A percentile compares a stretch with the other conserved stretches of the same genome.
Conservation (phyloP, 1,140 invertebrate genomes). For the Drosophila ohnishii region DNA sequence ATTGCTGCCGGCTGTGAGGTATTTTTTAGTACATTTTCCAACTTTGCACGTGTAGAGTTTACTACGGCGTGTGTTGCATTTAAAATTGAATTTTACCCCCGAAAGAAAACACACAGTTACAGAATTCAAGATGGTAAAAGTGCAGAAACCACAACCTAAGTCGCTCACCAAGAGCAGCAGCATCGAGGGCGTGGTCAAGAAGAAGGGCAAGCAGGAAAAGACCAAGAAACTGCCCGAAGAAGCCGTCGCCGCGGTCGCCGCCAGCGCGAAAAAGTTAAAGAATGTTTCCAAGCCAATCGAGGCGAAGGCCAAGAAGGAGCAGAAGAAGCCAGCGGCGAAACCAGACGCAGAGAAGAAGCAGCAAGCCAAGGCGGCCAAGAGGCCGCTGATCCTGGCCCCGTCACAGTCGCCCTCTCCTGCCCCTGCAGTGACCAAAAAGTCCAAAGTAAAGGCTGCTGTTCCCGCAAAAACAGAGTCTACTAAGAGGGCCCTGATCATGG, state of each 20-base stretch:
- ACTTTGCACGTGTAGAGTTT: slow-evolving; percentile 15
- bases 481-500: slow-evolving; percentile 22
- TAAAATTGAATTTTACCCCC: slow-evolving; percentile 28
- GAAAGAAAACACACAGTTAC: neutral
- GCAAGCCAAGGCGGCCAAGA: slow-evolving; percentile 29
- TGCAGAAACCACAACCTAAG: slow-evolving; percentile 68
- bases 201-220: slow-evolving; percentile 54
- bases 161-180: slow-evolving; percentile 53
- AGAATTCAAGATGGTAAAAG: slow-evolving; percentile 61
- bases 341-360: neutral
- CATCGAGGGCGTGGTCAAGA: slow-evolving; percentile 52
- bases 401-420: slow-evolving; percentile 38
- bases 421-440: slow-evolving; percentile 21
- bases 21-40: slow-evolving; percentile 13
- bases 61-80: slow-evolving; percentile 43
- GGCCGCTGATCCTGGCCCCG: slow-evolving; percentile 59
- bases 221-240: slow-evolving; percentile 28
- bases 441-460: slow-evolving; percentile 1
- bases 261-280: slow-evolving; percentile 25
- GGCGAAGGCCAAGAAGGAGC: slow-evolving; percentile 14
- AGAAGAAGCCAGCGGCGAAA: neutral
- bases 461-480: neutral
- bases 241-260: slow-evolving; percentile 1
- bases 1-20: slow-evolving; percentile 1
- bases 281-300: slow-evolving; percentile 1